These are phyloP conservation scores for Nesometra sesokonis DNA, from an alignment of 35 echinoderm and acorn worm genomes.

Conservation along the genomic window DNA sequence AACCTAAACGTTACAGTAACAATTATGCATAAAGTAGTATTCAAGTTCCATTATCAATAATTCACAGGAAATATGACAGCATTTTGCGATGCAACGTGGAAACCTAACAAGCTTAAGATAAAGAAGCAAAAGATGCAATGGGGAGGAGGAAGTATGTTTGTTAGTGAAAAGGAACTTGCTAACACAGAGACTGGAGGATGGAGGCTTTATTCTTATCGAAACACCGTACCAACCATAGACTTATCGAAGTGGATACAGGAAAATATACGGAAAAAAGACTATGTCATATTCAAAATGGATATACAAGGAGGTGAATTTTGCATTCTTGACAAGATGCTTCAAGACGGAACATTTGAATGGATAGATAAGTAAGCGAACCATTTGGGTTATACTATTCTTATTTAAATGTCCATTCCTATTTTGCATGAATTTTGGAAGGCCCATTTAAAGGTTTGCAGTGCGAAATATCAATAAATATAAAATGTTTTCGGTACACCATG, in stretches of 20 bases:
- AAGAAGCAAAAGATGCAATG: conserved; percentile 24
- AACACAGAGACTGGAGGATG: background rate
- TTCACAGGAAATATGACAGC: conserved; percentile 42
- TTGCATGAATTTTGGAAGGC: no score
- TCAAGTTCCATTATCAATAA: no score
- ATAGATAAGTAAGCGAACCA: conserved; percentile 40
- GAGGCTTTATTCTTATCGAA: conserved; percentile 2
- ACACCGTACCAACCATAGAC: conserved; percentile 13
- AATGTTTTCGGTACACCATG: no score
- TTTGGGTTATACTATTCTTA: no score
- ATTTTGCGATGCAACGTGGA: conserved; percentile 6
- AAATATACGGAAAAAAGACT: conserved; percentile 15
- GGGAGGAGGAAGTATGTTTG: conserved; percentile 38
- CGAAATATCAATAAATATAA: no score
- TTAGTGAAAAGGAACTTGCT: background rate
- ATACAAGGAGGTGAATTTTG: conserved; percentile 35
- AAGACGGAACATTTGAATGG: conserved; percentile 28
- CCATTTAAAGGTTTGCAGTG: no score
- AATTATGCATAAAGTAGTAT: no score
- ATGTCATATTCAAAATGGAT: conserved; percentile 41
- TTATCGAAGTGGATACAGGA: conserved; percentile 31
- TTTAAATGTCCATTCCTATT: no score
- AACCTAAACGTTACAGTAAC: no score
- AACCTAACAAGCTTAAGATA: background rate
- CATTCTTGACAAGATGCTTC: conserved; percentile 27